phyloP scores from a whole-genome alignment of 2,113 vertebrate genomes.

The Himantopus leucocephalus region DNA sequence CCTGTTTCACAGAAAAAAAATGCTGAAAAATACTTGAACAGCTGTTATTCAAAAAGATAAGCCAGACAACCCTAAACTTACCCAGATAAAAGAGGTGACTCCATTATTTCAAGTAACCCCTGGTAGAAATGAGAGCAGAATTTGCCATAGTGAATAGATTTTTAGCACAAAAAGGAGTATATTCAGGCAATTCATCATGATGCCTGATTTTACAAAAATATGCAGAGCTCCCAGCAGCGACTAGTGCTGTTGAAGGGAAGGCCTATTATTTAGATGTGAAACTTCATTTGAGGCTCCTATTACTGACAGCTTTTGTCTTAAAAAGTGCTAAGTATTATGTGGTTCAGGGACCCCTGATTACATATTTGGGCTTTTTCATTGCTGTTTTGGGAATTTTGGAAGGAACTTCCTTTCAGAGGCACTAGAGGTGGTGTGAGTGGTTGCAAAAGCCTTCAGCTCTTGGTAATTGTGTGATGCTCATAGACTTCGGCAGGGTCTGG shows the following conservation, averaged over 20 bases:
- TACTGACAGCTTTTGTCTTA: background rate
- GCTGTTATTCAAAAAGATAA: background rate
- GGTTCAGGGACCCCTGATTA: background rate
- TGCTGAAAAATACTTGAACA: background rate
- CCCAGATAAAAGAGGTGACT: background rate
- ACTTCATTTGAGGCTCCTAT: background rate
- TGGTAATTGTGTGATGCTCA: rapidly evolving
- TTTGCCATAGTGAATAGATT: background rate
- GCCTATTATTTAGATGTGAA: background rate
- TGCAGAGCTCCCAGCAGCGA: background rate
- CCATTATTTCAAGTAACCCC: background rate
- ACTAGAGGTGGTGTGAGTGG: background rate
- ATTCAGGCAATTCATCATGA: background rate
- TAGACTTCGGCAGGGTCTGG: background rate
- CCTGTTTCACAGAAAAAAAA: background rate
- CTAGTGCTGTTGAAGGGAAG: background rate
- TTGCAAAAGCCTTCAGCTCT: background rate
- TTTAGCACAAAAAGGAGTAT: background rate
- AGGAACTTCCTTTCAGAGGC: background rate
- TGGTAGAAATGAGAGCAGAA: background rate
- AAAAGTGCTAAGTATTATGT: background rate
- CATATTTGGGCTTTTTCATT: background rate
- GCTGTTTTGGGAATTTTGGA: background rate
- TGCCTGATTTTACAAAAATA: background rate
- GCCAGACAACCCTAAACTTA: background rate